These are phyloP conservation scores for Tetramorium parvispinum DNA, from an alignment of 1,140 invertebrate genomes.

Conservation along the genomic window DNA sequence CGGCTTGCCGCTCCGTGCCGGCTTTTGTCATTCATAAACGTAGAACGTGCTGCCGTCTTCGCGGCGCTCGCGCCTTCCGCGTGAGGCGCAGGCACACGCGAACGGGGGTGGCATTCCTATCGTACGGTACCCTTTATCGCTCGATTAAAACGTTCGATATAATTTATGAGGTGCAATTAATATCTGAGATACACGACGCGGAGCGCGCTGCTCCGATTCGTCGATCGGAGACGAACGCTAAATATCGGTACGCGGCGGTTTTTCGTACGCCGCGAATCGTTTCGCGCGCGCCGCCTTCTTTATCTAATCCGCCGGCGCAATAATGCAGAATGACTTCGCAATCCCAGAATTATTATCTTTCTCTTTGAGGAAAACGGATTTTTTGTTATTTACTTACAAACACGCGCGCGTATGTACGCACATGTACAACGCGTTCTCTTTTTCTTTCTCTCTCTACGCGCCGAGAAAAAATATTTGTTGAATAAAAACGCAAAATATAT, in stretches of 20 bases:
- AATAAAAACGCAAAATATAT: too few species aligned
- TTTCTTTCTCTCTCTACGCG: not conserved
- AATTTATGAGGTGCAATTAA: not conserved
- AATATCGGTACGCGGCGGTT: not conserved
- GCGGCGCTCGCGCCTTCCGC: not conserved
- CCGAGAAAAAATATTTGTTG: too few species aligned
- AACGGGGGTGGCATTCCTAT: not conserved
- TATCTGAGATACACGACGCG: not conserved
- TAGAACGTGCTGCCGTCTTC: constrained; percentile 1
- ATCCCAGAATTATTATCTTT: constrained; percentile 24
- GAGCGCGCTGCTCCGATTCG: not conserved
- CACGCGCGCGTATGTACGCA: not conserved
- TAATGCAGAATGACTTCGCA: constrained; percentile 27
- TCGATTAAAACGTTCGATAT: not conserved
- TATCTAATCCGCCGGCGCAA: constrained; percentile 31
- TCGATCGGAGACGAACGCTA: not conserved
- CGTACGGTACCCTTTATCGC: not conserved
- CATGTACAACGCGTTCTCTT: not conserved
- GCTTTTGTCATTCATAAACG: constrained; percentile 45
- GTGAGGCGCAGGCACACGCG: not conserved
- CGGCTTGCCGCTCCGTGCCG: not conserved
- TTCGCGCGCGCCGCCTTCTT: not conserved
- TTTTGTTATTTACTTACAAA: constrained; percentile 23
- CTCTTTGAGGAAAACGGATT: constrained; percentile 26
- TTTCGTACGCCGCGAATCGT: not conserved